These are phyloP conservation scores for Fregetta grallaria DNA, from an alignment of 2,113 vertebrate genomes.

Conservation along the genomic window DNA sequence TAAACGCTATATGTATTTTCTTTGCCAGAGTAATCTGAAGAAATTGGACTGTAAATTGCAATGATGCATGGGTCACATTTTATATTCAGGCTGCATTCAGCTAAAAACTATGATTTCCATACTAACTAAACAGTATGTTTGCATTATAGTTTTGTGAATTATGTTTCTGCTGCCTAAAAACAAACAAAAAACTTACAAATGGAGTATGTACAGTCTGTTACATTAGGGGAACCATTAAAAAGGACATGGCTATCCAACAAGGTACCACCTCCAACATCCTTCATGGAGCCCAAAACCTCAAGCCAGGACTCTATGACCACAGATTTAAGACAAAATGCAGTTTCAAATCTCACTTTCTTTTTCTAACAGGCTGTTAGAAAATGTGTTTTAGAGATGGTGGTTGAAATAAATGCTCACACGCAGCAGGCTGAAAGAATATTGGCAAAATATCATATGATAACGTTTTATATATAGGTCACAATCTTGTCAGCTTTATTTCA, in stretches of 20 bases:
- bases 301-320: neutral
- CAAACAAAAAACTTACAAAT: neutral
- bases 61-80: neutral
- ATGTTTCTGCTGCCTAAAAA: neutral
- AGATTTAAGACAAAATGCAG: neutral
- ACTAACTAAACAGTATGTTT: neutral
- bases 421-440: neutral
- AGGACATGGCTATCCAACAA: neutral
- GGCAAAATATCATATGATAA: neutral
- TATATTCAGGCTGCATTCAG: neutral
- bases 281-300: neutral
- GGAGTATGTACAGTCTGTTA: neutral
- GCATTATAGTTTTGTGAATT: neutral
- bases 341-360: neutral
- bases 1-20: neutral
- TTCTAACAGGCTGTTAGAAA: neutral
- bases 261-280: neutral
- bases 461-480: accelerated
- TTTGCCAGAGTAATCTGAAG: neutral
- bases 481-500: neutral
- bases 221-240: neutral
- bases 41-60: neutral
- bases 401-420: neutral
- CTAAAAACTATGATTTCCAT: neutral
- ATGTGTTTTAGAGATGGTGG: neutral